Base-by-base conservation (phyloP, 2,888 invertebrate genomes). In the Cancer borealis region DNA sequence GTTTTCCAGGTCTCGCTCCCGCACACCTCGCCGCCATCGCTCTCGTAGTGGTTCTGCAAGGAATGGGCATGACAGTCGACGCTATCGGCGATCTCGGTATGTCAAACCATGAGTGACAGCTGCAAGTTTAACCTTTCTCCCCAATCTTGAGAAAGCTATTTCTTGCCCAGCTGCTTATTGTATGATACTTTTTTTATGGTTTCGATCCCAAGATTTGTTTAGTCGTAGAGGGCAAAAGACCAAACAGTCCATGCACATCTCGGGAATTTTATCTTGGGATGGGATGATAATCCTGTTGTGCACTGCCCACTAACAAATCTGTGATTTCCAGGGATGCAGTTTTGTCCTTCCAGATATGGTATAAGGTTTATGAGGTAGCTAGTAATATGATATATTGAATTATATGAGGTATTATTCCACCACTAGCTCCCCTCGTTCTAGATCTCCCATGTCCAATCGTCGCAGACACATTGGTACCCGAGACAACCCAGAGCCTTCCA, bases 401-500 rank as follows among this genome's bases (percentile, higher is more conserved):
- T 84, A 84, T 17, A 30, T 39, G 26, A 84, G 84, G n/a, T 88
- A 46, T 46, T 47, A 26, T 47, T 88, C 88, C 88, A 60, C 54
- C 46, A n/a, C 17, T 60, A 92, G 92, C 87, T 73, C 93, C 6
- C 66, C 91, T 17, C 66, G 73, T 30, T 94, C 90, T 46, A 97
- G 98, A 96, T 98, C 98, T 96, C 98, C 98, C 46, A 98, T 98
- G 98, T 98, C 98, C 66, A 98, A 97, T 96, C 97, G 98, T 95
- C 97, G 98, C 96, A 97, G 98, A 88, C 98, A 98, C 96, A 97
- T 97, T 95, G 98, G 98, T 96, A 98, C 92, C 54, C 93, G 96
- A 97, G 98, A 99, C 96, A 98, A 98, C 96, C 99, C 99, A 0
- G 98, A 98, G 95, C 98, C 98, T 3, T 98, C 98, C 90, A 97